phyloP scores from a whole-genome alignment of 2,888 invertebrate genomes.

The Amaurobius ferox region DNA sequence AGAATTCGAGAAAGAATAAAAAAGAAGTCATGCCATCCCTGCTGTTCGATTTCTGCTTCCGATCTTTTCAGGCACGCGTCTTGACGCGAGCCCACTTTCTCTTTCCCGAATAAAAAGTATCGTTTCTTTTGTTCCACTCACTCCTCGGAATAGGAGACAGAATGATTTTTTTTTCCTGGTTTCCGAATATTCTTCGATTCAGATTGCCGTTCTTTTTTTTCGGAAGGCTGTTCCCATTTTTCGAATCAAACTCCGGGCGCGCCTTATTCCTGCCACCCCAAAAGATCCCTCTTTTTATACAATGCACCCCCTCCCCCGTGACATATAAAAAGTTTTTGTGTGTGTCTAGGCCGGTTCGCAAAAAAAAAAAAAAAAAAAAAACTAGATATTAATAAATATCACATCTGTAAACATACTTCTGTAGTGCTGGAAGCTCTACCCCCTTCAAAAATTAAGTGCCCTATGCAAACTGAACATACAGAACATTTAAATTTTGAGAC shows the following conservation, averaged over 20 bases:
- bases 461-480: no score
- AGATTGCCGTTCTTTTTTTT: slow-evolving; percentile 3
- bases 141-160: slow-evolving; percentile 9
- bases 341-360: no score
- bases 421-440: no score
- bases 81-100: slow-evolving; percentile 1
- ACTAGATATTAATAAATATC: no score
- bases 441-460: no score
- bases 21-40: neutral
- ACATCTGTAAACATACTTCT: no score
- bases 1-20: neutral
- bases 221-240: neutral
- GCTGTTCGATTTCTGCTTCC: slow-evolving; percentile 18
- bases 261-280: neutral
- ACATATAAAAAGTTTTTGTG: neutral
- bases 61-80: slow-evolving; percentile 13
- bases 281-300: neutral
- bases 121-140: slow-evolving; percentile 2
- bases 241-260: slow-evolving; percentile 1
- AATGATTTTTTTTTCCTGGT: neutral
- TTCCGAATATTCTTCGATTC: slow-evolving; percentile 9
- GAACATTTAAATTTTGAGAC: no score
- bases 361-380: no score
- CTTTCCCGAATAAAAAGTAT: slow-evolving; percentile 7
- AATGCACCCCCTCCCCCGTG: neutral